Evolutionary conservation across 1,140 invertebrate genomes (phyloP), one percentile per base, ranked within the genome.

Genomic region (Bombus turneri): DNA sequence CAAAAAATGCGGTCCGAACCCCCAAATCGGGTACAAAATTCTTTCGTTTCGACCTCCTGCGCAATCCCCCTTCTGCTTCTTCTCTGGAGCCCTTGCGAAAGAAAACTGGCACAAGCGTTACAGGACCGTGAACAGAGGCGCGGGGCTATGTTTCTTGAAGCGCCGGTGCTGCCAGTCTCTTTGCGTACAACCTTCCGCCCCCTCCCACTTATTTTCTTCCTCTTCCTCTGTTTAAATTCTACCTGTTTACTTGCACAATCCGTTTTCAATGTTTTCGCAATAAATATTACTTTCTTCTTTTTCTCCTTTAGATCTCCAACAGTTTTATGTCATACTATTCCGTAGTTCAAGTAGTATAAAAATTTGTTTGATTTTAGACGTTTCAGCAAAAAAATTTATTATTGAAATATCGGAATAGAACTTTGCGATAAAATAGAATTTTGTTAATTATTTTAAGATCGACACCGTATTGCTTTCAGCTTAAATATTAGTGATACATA

Each of bases 91-190:
- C 68, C 64, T 85, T 74, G 68, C 88, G 73, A 78, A 84, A 78
- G 75, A 90, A 90, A 88, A 91, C 86, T 91, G 84, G 77, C 81
- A 84, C 75, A 66, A 81, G 72, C 86, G 86, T 85, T 73, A 82
- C 78, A 64, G 37, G 69, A 81, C 39, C 73, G 66, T 31, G 75
- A 41, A 37, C 76, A 75, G 73, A 47, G 76, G 64, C 57, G 86
- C 86, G 82, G 66, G 88, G 83, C 57, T 87, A 80, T 66, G 73
- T 81, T 79, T 81, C 82, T 69, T 69, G 78, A 76, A 79, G 71
- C 89, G 87, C 79, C 83, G 80, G 90, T 91, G 87, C 90, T 90
- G 90, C 87, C 87, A 85, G 59, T 34, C 43, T 81, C 87, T 73
- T n/a, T 62, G 41, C 83, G 62, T 77, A 75, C 37, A 72, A 68